Percentiles rank a stretch among this genome's conserved stretches.
These are phyloP conservation scores for Ischnus inquisitorius DNA, from an alignment of 2,888 invertebrate genomes.

Conservation along the genomic window DNA sequence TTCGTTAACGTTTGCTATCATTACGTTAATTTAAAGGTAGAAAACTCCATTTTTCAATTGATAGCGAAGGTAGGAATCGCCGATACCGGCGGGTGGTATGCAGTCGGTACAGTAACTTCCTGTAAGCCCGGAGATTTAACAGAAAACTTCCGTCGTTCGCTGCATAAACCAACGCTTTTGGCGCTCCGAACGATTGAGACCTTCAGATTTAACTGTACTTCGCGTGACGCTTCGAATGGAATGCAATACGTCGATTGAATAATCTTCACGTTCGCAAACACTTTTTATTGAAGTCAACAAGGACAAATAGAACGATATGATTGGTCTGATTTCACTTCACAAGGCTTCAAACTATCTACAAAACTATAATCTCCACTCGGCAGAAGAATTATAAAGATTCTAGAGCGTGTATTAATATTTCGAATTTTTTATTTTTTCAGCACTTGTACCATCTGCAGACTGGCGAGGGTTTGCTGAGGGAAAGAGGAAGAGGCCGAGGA, in stretches of 20 bases:
- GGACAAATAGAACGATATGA: constrained; percentile 81
- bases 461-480: constrained; percentile 83
- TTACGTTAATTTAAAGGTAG: not conserved
- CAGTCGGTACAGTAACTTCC: constrained; percentile 15
- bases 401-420: constrained; percentile 29
- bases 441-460: constrained; percentile 84
- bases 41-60: not conserved
- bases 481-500: constrained; percentile 84
- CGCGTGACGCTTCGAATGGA: constrained; percentile 6
- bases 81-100: constrained; percentile 21
- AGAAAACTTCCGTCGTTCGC: not conserved
- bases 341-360: constrained; percentile 40
- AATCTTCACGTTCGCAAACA: constrained; percentile 78
- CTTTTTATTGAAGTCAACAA: constrained; percentile 83
- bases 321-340: constrained; percentile 81
- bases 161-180: not conserved
- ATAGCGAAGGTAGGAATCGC: constrained; percentile 8
- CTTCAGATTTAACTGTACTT: constrained; percentile 7
- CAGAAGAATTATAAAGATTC: constrained; percentile 38
- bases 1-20: not conserved
- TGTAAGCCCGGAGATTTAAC: not conserved
- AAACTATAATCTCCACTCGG: constrained; percentile 18
- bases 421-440: constrained; percentile 78
- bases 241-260: constrained; percentile 35
- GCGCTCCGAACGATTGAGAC: not conserved